Conservation (phyloP, 2,797 vertebrate species). For the Miichthys miiuy region DNA sequence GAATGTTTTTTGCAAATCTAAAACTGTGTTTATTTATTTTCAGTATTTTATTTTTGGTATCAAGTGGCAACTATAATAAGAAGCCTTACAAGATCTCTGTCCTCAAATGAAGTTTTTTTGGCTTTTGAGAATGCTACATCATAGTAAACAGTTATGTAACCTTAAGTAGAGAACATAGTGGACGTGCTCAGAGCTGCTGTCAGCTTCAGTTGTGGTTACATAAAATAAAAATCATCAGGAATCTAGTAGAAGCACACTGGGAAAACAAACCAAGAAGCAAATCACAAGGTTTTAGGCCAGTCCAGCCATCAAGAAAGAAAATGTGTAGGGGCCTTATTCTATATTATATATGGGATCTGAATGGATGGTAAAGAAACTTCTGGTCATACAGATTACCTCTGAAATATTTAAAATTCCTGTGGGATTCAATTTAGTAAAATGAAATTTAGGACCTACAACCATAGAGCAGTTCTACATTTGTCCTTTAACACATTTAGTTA, state of each 20-base stretch:
- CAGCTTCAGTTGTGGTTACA: constrained; percentile 62
- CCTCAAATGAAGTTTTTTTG: constrained; percentile 57
- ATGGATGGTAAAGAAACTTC: constrained; percentile 26
- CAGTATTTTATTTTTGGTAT: constrained; percentile 60
- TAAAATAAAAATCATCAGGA: constrained; percentile 60
- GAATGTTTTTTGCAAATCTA: constrained; percentile 37
- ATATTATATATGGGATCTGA: constrained; percentile 48
- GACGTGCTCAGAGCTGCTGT: constrained; percentile 50
- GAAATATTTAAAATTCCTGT: constrained; percentile 47
- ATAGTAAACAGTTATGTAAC: constrained; percentile 70
- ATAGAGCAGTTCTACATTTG: constrained; percentile 43
- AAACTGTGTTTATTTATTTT: constrained; percentile 68
- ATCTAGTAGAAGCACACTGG: constrained; percentile 54
- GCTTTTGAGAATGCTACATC: constrained; percentile 46
- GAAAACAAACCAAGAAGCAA: constrained; percentile 32
- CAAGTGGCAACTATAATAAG: constrained; percentile 47
- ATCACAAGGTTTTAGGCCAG: constrained; percentile 33
- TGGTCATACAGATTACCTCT: constrained; percentile 55
- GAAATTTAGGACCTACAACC: constrained; percentile 40
- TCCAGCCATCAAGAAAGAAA: constrained; percentile 20
- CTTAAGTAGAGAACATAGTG: constrained; percentile 51
- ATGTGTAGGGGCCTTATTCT: constrained; percentile 49
- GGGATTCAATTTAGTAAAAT: constrained; percentile 50
- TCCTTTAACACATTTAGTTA: constrained; percentile 28
- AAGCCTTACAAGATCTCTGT: constrained; percentile 62